phyloP scores from a whole-genome alignment of 2,113 vertebrate species.

The Bothrops jararaca region DNA sequence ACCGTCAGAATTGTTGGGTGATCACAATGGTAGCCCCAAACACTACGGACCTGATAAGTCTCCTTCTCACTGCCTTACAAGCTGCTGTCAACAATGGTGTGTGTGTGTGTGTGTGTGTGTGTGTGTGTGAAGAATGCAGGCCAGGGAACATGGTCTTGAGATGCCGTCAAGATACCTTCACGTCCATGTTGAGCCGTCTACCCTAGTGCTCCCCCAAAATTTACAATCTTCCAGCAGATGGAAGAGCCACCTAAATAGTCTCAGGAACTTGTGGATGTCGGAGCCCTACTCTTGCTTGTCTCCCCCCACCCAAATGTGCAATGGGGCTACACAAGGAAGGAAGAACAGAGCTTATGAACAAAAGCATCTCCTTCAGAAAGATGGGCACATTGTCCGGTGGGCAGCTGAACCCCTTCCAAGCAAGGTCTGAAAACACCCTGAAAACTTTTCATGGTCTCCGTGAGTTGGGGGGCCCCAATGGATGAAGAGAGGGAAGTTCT shows the following conservation, averaged over 20 bases:
- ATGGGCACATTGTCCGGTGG: not conserved
- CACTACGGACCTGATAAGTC: too few relatives aligned
- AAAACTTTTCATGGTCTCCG: accelerated
- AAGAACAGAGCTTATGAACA: not conserved
- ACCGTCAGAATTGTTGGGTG: not conserved
- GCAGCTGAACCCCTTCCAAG: not conserved
- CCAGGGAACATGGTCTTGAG: too few relatives aligned
- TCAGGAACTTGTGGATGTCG: too few relatives aligned
- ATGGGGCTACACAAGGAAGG: not conserved
- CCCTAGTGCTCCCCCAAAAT: not conserved
- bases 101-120: too few relatives aligned
- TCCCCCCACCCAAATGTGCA: too few relatives aligned
- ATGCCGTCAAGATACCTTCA: too few relatives aligned
- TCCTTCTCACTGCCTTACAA: not conserved
- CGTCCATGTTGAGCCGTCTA: too few relatives aligned
- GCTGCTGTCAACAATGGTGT: not conserved
- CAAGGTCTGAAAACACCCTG: not conserved
- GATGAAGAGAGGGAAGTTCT: not conserved
- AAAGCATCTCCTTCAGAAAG: not conserved
- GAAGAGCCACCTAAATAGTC: too few relatives aligned
- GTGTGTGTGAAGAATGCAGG: not conserved
- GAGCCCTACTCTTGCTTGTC: too few relatives aligned
- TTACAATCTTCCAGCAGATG: not conserved
- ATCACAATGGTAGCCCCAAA: not conserved
- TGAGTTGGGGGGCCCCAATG: not conserved